Evolutionary conservation across 2,797 vertebrate genomes (phyloP).

Genomic region (Okamejei kenojei): DNA sequence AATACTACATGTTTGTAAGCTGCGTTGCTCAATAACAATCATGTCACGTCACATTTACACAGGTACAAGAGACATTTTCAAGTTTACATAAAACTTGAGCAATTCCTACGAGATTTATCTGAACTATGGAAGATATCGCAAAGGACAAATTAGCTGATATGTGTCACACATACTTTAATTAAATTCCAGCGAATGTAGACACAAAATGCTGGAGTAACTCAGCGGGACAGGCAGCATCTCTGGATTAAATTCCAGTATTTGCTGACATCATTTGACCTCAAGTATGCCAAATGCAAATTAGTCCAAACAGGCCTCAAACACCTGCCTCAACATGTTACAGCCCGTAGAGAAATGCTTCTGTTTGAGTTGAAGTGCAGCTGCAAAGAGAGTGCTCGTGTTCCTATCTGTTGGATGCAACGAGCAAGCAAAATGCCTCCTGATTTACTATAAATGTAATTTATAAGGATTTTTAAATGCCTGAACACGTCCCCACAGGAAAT

Average conservation of each 20-base stretch:
- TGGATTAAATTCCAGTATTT: background rate
- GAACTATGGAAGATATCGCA: background rate
- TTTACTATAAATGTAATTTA: background rate
- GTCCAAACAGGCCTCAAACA: background rate
- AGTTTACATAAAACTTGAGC: background rate
- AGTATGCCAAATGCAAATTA: background rate
- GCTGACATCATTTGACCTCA: slow-evolving; percentile 17
- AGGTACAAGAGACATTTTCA: background rate
- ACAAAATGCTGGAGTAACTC: no score
- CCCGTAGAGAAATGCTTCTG: background rate
- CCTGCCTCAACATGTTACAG: background rate
- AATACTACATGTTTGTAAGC: no score
- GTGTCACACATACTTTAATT: background rate
- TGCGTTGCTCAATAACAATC: background rate
- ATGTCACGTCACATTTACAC: background rate
- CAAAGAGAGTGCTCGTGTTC: background rate
- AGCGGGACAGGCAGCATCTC: no score
- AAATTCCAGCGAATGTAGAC: background rate
- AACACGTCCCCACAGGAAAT: background rate
- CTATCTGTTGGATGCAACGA: background rate
- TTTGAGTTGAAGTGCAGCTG: background rate
- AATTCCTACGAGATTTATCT: background rate
- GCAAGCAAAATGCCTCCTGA: background rate
- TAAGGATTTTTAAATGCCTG: background rate
- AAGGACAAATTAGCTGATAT: background rate